Evolutionary conservation across 2,113 vertebrate species (phyloP).

Genomic region (Equus przewalskii): DNA sequence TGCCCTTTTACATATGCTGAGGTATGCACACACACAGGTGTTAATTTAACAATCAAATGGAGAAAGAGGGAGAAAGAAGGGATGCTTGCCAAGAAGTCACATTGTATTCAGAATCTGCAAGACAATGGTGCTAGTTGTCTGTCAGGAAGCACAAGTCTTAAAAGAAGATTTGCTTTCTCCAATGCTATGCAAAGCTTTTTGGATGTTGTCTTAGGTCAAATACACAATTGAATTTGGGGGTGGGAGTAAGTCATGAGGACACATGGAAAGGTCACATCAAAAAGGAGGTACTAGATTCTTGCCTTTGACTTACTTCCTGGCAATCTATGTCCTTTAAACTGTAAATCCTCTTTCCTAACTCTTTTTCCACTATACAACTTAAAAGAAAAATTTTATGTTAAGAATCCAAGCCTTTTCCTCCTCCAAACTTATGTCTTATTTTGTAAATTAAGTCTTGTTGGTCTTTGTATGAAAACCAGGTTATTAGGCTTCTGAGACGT

Average conservation of each 20-base stretch:
- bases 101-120: not conserved
- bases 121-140: not conserved
- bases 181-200: not conserved
- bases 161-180: not conserved
- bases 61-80: not conserved
- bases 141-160: not conserved
- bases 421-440: not conserved
- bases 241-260: not conserved
- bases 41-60: not conserved
- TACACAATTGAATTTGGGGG: not conserved
- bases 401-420: not conserved
- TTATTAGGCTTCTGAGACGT: not conserved
- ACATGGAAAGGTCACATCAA: not conserved
- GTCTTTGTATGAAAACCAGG: not conserved
- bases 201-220: not conserved
- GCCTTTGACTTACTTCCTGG: not conserved
- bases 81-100: not conserved
- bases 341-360: not conserved
- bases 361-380: not conserved
- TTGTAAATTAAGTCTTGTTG: not conserved
- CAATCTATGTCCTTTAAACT: not conserved
- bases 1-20: not conserved
- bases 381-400: not conserved
- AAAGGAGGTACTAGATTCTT: not conserved
- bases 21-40: rapidly evolving